phyloP scores from a whole-genome alignment of 1,140 invertebrate species.

The Chironomus tepperi region DNA sequence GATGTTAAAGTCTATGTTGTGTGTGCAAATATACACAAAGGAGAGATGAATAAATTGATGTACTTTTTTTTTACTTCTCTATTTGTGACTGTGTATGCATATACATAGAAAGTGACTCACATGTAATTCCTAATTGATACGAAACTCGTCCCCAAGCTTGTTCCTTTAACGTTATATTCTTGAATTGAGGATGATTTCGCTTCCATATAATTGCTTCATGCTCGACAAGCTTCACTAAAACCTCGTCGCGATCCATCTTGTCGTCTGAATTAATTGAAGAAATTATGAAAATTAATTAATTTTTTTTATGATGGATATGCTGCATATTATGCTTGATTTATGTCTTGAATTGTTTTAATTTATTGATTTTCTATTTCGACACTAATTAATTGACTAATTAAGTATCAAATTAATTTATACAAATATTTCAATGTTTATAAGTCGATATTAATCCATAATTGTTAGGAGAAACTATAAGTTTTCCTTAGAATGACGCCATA shows the following conservation, averaged over 20 bases:
- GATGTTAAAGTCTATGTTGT: not conserved
- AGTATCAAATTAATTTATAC: too few relatives aligned
- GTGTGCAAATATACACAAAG: too few relatives aligned
- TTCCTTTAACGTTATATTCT: not conserved
- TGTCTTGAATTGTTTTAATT: not conserved
- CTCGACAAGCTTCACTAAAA: not conserved
- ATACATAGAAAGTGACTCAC: slow-evolving; percentile 6
- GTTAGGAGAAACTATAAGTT: not conserved
- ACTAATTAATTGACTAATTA: too few relatives aligned
- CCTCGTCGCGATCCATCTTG: slow-evolving; percentile 15
- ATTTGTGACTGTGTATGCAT: too few relatives aligned
- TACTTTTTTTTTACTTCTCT: too few relatives aligned
- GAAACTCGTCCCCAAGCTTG: not conserved
- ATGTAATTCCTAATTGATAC: slow-evolving; percentile 8
- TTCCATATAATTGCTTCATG: slow-evolving; percentile 1
- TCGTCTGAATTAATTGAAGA: not conserved
- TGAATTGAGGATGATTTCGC: slow-evolving; percentile 17
- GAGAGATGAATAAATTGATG: too few relatives aligned
- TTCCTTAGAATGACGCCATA: not conserved
- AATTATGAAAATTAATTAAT: not conserved
- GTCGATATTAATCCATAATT: too few relatives aligned
- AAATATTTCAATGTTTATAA: too few relatives aligned
- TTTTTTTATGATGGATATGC: not conserved
- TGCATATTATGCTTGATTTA: not conserved
- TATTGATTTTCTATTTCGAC: not conserved